phyloP scores from a whole-genome alignment of 2,888 invertebrate species.

The Gryllus longicercus region DNA sequence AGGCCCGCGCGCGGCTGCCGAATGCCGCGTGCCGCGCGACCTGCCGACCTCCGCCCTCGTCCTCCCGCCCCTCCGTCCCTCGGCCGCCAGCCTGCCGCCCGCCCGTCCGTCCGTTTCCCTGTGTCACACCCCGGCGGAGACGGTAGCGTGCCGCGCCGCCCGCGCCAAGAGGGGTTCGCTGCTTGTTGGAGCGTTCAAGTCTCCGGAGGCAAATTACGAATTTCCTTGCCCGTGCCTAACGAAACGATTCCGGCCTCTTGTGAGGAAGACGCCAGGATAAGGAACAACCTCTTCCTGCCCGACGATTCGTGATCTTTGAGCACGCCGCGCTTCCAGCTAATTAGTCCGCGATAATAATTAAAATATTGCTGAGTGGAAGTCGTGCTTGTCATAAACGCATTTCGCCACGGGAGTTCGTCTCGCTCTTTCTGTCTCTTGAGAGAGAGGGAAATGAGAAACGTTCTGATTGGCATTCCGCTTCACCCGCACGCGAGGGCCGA shows the following conservation, averaged over 20 bases:
- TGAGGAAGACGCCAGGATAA: not conserved
- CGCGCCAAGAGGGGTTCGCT: not conserved
- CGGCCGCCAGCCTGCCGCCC: not conserved
- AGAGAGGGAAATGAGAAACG: not conserved
- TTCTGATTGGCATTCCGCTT: not conserved
- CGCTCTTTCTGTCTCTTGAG: not conserved
- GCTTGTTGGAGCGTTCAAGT: constrained; percentile 17
- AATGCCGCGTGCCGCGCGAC: not conserved
- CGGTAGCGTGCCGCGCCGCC: not conserved
- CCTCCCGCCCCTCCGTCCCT: not conserved
- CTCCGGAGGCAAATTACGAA: constrained; percentile 7
- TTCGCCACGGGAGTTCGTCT: not conserved
- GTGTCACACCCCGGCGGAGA: constrained; percentile 8
- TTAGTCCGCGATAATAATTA: not conserved
- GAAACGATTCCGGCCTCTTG: not conserved
- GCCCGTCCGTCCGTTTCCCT: not conserved
- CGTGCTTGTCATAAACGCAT: not conserved
- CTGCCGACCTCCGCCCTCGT: not conserved
- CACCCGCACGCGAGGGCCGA: not conserved
- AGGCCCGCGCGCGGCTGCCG: not conserved
- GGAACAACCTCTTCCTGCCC: not conserved
- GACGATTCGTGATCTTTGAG: not conserved
- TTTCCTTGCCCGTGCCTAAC: not conserved
- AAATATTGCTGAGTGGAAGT: not conserved
- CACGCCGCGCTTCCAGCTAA: not conserved